Evolutionary conservation across 1,140 invertebrate species (phyloP).

Genomic region (Temnothorax nylanderi): DNA sequence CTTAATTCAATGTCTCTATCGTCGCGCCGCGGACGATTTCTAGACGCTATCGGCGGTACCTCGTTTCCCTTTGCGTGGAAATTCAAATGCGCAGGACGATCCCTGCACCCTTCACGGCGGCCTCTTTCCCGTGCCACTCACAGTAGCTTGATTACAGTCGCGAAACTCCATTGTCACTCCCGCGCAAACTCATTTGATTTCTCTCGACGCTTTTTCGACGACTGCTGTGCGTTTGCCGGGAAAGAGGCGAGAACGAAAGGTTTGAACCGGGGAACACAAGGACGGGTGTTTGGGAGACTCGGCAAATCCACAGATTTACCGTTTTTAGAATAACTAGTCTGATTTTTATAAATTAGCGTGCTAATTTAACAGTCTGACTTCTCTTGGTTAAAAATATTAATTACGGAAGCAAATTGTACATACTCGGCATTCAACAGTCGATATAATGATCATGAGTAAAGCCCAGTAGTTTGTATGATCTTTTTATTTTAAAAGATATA

Average conservation of each 20-base stretch:
- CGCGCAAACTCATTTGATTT: slow-evolving; percentile 72
- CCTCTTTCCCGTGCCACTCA: slow-evolving; percentile 54
- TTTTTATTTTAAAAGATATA: neutral
- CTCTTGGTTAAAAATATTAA: neutral
- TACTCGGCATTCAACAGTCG: neutral
- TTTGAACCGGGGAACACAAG: neutral
- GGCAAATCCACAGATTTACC: neutral
- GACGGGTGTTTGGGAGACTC: slow-evolving; percentile 22
- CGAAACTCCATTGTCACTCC: slow-evolving; percentile 68
- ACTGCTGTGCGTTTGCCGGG: slow-evolving; percentile 56
- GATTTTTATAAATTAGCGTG: neutral
- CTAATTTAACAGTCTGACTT: too few species aligned
- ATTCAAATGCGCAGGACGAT: slow-evolving; percentile 69
- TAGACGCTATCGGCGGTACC: slow-evolving; percentile 51
- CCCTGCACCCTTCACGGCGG: slow-evolving; percentile 37
- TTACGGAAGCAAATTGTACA: neutral
- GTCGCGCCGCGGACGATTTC: slow-evolving; percentile 50
- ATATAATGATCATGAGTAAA: neutral
- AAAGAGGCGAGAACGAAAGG: neutral
- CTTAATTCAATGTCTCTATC: slow-evolving; percentile 61
- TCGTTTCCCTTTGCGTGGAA: slow-evolving; percentile 72
- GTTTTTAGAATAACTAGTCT: neutral
- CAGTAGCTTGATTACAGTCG: slow-evolving; percentile 67
- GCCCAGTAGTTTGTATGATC: too few species aligned
- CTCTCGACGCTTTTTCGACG: slow-evolving; percentile 61